phyloP scores from a whole-genome alignment of 2,113 vertebrate genomes.

The Nestor notabilis region DNA sequence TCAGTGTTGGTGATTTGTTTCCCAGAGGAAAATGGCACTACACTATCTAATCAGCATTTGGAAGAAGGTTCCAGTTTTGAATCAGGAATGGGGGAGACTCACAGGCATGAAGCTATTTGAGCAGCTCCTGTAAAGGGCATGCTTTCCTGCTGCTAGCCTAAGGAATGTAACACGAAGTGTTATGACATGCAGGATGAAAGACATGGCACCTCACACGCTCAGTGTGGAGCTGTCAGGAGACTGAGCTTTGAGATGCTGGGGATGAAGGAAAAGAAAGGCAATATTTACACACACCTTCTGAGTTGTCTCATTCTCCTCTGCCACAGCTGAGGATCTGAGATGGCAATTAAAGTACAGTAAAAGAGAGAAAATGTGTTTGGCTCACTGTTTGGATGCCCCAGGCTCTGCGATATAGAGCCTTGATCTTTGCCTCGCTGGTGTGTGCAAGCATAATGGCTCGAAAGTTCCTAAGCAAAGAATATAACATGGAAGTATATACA shows the following conservation, averaged over 20 bases:
- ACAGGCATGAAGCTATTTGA: neutral
- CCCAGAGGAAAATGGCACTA: neutral
- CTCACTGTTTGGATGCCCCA: neutral
- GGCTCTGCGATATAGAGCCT: neutral
- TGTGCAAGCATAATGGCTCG: neutral
- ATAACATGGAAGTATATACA: neutral
- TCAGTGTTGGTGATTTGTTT: neutral
- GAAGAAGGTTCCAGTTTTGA: neutral
- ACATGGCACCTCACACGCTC: accelerated
- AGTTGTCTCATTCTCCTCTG: neutral
- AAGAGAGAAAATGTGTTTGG: neutral
- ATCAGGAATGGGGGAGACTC: neutral
- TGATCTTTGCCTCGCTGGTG: neutral
- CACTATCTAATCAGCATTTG: neutral
- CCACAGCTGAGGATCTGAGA: neutral
- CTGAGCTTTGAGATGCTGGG: neutral
- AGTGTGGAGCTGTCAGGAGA: neutral
- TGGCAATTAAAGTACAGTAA: neutral
- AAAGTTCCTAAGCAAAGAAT: neutral
- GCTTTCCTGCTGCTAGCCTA: neutral
- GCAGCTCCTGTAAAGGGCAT: neutral
- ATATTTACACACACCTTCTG: neutral
- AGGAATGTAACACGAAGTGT: neutral
- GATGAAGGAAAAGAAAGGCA: neutral
- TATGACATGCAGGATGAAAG: neutral